Base-by-base conservation (phyloP, 35 echinoderm and acorn worm species). In the Stichopus chloronotus region DNA sequence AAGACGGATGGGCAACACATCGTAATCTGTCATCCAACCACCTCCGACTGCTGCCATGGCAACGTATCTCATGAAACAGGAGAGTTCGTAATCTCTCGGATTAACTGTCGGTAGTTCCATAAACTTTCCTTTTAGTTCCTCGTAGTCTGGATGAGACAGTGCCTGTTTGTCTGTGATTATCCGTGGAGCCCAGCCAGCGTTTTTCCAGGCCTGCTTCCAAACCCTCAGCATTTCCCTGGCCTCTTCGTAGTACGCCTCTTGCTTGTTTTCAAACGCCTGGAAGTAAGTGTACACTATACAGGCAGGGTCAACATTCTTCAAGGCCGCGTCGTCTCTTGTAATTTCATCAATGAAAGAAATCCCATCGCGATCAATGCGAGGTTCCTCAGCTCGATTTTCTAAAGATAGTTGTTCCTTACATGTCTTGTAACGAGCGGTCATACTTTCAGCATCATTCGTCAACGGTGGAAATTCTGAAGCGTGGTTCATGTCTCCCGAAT, bases 1-100 rank as follows among this genome's bases (percentile, higher is more conserved):
- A 55, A 83, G 55, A 7, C 55, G 80, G 12, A 83, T 17, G 4
- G 80, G 80, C 52, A 83, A 56, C 9, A 83, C 10, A 83, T 83
- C 80, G 25, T 55, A 83, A 56, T 83, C 80, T 7, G 80, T 55
- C 80, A 83, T 83, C 80, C 80, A 83, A 55, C 80, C 80, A 5
- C 80, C 80, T 55, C 80, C 80, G 17, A 55, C 80, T 17, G 25
- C 80, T 56, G 80, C 80, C 80, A 83, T 83, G 80, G 80, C 80
- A 55, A 83, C 52, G 80, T 83, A 83, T 14, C 80, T 52, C 43
- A 83, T 52, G 80, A 83, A 83, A 20, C 80, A 83, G 4, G 80
- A 83, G 5, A 83, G 25, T 56, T 83, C 80, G 52, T 83, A 83
- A 55, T 56, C 43, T 20, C 55, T 83, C 12, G 52, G 55, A 17